Conservation (phyloP, 2,797 vertebrate genomes). For the Brachyrhaphis roseni region DNA sequence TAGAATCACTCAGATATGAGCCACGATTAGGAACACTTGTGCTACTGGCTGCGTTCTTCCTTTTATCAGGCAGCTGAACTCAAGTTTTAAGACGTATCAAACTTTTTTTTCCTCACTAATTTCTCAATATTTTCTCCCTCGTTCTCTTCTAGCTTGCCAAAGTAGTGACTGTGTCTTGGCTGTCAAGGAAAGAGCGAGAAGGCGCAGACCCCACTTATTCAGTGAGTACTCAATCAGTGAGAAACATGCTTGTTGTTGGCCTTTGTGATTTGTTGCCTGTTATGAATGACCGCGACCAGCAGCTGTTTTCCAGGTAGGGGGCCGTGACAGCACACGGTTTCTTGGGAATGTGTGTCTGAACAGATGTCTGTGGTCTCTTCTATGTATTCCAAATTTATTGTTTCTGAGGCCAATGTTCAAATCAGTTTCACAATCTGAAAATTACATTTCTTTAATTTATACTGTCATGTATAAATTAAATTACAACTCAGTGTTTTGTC, state of each 20-base stretch:
- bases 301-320: slow-evolving; percentile 46
- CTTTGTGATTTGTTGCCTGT: slow-evolving; percentile 65
- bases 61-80: not conserved
- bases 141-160: slow-evolving; percentile 32
- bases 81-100: slow-evolving; percentile 22
- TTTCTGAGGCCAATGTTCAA: not conserved
- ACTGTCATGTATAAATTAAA: too few species aligned
- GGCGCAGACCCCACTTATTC: slow-evolving; percentile 54
- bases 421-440: not conserved
- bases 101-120: not conserved
- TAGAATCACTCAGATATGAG: not conserved
- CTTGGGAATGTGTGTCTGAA: slow-evolving; percentile 21
- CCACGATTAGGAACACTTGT: not conserved
- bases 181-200: slow-evolving; percentile 30
- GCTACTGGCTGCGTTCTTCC: not conserved
- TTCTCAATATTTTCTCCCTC: not conserved
- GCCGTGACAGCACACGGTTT: slow-evolving; percentile 27
- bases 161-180: slow-evolving; percentile 47
- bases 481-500: too few species aligned
- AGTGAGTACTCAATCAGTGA: slow-evolving; percentile 71
- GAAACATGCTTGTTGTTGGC: slow-evolving; percentile 64
- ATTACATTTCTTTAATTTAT: not conserved
- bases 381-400: not conserved
- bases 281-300: slow-evolving; percentile 62
- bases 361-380: slow-evolving; percentile 3